Base-by-base conservation (phyloP, 2,797 vertebrate species). In the Chaenodraco wilsoni region DNA sequence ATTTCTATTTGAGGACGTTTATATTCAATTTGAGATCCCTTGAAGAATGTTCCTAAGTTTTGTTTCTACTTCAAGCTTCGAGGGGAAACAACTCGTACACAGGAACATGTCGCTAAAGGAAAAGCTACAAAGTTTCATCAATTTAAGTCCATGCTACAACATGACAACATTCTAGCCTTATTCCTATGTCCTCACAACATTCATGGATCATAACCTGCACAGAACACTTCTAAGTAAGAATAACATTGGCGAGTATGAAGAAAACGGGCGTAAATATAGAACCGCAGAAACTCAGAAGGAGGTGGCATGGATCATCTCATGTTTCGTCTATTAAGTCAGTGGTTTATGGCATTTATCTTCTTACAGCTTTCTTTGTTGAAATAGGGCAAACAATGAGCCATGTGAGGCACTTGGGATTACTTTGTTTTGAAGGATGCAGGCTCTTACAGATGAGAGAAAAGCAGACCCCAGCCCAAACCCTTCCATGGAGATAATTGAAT, bases 351-450 rank as follows among this genome's bases (percentile, higher is more conserved):
- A 85, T 87, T 89, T 74, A 62, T 82, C 64, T 68, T 83, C 60
- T 57, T 12, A 70, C 67, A 81, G 69, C 70, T 66, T 44, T 84
- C 71, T 65, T 74, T 82, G 82, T 73, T 73, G 66, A 79, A 79
- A 85, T 80, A 84, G 88, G 87, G 85, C 83, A 52, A 86, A 27
- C 63, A 75, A 64, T 71, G 87, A 92, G 91, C 91, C 92, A 79
- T 82, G 82, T 78, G 78, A 94, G 94, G 92, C 92, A 94, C 92
- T 94, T 94, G 84, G 82, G 89, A 76, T 87, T 84, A 63, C 72
- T 74, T 68, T 78, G 43, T 89, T 74, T n/a, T 71, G 69, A 87
- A 69, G 69, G 72, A 74, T 79, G 51, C 69, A 74, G 64, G 73
- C 65, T 64, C 63, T 65, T 69, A 67, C 46, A 70, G 65, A 61